Conservation (phyloP, 2,888 invertebrate species). For the Tetragnatha montana region DNA sequence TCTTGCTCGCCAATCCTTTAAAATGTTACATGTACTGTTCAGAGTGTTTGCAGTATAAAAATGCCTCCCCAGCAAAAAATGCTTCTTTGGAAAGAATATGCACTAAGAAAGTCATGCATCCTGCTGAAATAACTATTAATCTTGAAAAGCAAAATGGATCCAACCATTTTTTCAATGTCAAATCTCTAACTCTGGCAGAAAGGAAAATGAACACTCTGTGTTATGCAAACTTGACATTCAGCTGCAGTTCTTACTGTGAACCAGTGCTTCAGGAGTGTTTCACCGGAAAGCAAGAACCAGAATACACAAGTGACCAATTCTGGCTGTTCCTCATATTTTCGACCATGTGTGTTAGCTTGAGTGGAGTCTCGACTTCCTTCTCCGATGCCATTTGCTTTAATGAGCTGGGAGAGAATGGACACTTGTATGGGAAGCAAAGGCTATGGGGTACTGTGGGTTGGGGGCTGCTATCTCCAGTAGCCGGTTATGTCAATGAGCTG, state of each 20-base stretch:
- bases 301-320: slow-evolving; percentile 79
- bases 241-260: slow-evolving; percentile 56
- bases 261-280: slow-evolving; percentile 59
- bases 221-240: slow-evolving; percentile 51
- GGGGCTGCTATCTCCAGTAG: slow-evolving; percentile 85
- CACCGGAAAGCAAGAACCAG: slow-evolving; percentile 56
- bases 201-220: slow-evolving; percentile 61
- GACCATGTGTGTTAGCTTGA: slow-evolving; percentile 87
- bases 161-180: slow-evolving; percentile 32
- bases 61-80: slow-evolving; percentile 3
- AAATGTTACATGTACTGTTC: slow-evolving; percentile 59
- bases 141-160: slow-evolving; percentile 45
- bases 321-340: slow-evolving; percentile 87
- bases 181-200: slow-evolving; percentile 35
- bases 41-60: slow-evolving; percentile 35
- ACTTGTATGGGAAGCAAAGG: slow-evolving; percentile 88
- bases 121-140: slow-evolving; percentile 22
- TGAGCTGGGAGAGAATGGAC: slow-evolving; percentile 85
- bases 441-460: slow-evolving; percentile 92
- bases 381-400: slow-evolving; percentile 93
- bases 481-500: slow-evolving; percentile 86
- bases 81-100: slow-evolving; percentile 26
- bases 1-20: slow-evolving; percentile 32
- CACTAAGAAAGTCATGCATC: slow-evolving; percentile 39
- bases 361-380: slow-evolving; percentile 90